Evolutionary conservation across 2,797 vertebrate genomes (phyloP), one percentile per base, ranked within the genome.

Genomic region (Numenius phaeopus): DNA sequence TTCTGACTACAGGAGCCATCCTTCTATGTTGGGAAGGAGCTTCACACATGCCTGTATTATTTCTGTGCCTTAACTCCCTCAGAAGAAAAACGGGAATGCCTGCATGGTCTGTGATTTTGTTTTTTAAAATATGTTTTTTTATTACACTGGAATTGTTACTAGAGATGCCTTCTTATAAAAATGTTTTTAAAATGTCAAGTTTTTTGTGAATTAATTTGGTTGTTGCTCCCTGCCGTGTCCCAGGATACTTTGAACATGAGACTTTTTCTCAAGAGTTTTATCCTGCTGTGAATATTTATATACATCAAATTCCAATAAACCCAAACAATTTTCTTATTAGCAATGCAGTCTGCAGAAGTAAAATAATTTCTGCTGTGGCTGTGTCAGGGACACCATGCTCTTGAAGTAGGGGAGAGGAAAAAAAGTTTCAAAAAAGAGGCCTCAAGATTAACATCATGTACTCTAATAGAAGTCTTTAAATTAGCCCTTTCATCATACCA

Each of bases 261-360:
- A 66, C 17, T 16, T 83, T 89, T 90, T 95, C 90, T 3, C 16
- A 57, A 40, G 67, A 50, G 32, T 90, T 95, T 90, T 84, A 71
- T 67, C 59, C 22, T 84, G 70, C 91, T 46, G n/a, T 61, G 84
- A 85, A 71, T 96, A 94, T 97, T 94, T 92, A 85, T 92, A 83
- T 90, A 86, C 57, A 85, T 90, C 42, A 82, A 73, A 34, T 79
- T 93, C 72, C 83, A 91, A 89, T 91, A 88, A 95, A 91, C 26
- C 62, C 37, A 69, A 83, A 78, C 26, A 73, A 61, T 84, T 94
- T 94, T 94, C 65, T 92, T 57, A 83, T 96, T 96, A 96, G 70
- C 54, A 67, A 40, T 90, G 52, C 71, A 81, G 27, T 71, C 27
- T 88, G 77, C 57, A 94, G 61, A 94, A 93, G 70, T 91, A 55